Evolutionary conservation across 1,140 invertebrate species (phyloP), one percentile per base, ranked within the genome.

Genomic region (Drosophila pseudoobscura): DNA sequence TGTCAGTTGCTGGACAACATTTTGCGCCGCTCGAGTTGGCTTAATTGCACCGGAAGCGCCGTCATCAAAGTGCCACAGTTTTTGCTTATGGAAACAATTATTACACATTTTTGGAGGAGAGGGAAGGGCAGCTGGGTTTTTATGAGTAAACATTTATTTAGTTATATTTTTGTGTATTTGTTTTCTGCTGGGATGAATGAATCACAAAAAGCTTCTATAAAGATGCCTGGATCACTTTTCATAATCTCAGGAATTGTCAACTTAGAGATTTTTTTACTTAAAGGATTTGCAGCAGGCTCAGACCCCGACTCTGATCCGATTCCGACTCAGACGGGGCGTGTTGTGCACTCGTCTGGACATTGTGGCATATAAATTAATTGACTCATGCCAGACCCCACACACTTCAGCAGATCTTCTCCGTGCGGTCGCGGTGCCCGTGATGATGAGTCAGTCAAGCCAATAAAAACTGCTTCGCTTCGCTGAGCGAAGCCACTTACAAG

Each of bases 41-140:
- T 80, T 87, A 87, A 85, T 85, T 82, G 83, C 82, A 75, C 65
- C 74, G 82, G 82, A 87, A 87, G 78, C 80, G 78, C 65, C 75
- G 65, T 87, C 83, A 87, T 75, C 65, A 82, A 56, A 59, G 72
- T 26, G 24, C 24, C 24, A 26, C 47, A 74, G 49, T 72, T 66
- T 60, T 68, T 66, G 24, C 24, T 26, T 47, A 62, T 52, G 53
- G 65, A 26, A 61, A 57, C 43, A 53, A 56, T 64, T 74, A 50
- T 72, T 56, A 26, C 69, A 56, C 47, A 39, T 31, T 24, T n/a
- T 6, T 3, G 31, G 31, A 9, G 8, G 8, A 9, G 31, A 0
- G 8, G 31, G 31, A 9, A 31, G 29, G 29, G 29, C 29, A 31
- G 7, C 1, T 7, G 7, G 26, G 6, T 61, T 71, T 70, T 63